A percentile compares a stretch with the other conserved stretches of the same genome.
These are phyloP conservation scores for Morone chrysops DNA, from an alignment of 2,113 vertebrate genomes.

Conservation along the genomic window DNA sequence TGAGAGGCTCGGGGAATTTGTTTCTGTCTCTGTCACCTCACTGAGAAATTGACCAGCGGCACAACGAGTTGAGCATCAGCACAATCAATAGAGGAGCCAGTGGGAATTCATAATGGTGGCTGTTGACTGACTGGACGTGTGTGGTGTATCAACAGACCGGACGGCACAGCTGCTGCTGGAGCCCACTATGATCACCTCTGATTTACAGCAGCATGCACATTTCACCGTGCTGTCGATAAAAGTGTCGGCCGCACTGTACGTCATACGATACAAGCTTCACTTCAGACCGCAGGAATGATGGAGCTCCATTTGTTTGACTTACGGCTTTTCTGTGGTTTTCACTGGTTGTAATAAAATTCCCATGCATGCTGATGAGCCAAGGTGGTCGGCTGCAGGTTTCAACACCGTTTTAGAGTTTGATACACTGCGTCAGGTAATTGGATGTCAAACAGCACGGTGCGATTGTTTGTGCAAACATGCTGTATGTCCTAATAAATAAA, in stretches of 20 bases:
- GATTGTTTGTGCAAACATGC: conserved; percentile 18
- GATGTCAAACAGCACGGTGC: conserved; percentile 7
- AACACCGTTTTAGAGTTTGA: conserved; percentile 3
- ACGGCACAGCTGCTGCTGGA: not conserved
- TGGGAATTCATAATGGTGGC: conserved; percentile 19
- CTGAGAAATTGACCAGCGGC: conserved; percentile 42
- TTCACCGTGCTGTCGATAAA: conserved; percentile 36
- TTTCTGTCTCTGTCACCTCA: conserved; percentile 36
- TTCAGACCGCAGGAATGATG: conserved; percentile 7
- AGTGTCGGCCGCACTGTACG: conserved; percentile 6
- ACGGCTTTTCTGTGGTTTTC: conserved; percentile 28
- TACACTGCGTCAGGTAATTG: conserved; percentile 29
- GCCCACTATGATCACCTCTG: conserved; percentile 24
- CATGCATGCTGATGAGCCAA: conserved; percentile 44
- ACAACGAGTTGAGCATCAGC: conserved; percentile 30
- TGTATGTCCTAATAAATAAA: conserved; percentile 28
- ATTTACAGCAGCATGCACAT: conserved; percentile 35
- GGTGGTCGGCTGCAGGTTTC: conserved; percentile 14
- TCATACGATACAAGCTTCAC: conserved; percentile 18
- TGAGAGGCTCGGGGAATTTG: conserved; percentile 19
- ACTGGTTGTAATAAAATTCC: conserved; percentile 26
- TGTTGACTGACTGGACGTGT: conserved; percentile 13
- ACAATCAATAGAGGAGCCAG: conserved; percentile 38
- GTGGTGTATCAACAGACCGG: conserved; percentile 5
- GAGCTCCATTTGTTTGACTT: conserved; percentile 35